These are phyloP conservation scores for Scaptomyza cyrtandrae DNA, from an alignment of 2,888 invertebrate species.

Conservation along the genomic window DNA sequence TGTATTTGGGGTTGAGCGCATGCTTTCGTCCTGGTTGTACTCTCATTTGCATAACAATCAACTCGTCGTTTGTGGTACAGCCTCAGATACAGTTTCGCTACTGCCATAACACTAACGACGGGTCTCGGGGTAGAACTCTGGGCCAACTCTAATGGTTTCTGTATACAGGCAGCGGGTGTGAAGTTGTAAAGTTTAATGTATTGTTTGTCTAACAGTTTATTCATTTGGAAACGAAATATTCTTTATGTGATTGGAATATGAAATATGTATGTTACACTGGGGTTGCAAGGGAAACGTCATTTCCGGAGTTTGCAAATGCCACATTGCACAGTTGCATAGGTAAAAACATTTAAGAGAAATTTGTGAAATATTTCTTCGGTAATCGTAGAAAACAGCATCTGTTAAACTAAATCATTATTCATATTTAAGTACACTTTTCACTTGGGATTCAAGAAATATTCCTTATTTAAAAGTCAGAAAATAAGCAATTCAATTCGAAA, in stretches of 20 bases:
- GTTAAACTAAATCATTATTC: neutral
- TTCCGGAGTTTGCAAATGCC: constrained; percentile 15
- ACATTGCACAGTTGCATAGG: constrained; percentile 2
- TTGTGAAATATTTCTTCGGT: neutral
- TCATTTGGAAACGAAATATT: constrained; percentile 74
- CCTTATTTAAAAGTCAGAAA: neutral
- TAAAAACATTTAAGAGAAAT: constrained; percentile 3
- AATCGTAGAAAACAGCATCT: neutral
- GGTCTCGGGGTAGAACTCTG: constrained; percentile 31
- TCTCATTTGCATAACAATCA: constrained; percentile 82
- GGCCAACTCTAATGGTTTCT: constrained; percentile 66
- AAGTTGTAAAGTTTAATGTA: constrained; percentile 81
- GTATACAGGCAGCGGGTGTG: constrained; percentile 75
- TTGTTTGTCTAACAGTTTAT: constrained; percentile 79
- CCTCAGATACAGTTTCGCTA: constrained; percentile 45
- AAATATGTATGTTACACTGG: constrained; percentile 41
- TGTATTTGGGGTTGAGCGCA: constrained; percentile 45
- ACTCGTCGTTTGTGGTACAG: constrained; percentile 76
- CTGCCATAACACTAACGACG: constrained; percentile 22
- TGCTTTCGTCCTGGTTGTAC: constrained; percentile 69
- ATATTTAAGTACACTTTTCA: neutral
- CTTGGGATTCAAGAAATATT: neutral
- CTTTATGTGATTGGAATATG: constrained; percentile 63
- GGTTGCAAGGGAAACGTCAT: constrained; percentile 33
- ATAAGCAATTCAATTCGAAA: neutral